phyloP scores from a whole-genome alignment of 2,113 vertebrate genomes.

The Psammodynastes pulverulentus region DNA sequence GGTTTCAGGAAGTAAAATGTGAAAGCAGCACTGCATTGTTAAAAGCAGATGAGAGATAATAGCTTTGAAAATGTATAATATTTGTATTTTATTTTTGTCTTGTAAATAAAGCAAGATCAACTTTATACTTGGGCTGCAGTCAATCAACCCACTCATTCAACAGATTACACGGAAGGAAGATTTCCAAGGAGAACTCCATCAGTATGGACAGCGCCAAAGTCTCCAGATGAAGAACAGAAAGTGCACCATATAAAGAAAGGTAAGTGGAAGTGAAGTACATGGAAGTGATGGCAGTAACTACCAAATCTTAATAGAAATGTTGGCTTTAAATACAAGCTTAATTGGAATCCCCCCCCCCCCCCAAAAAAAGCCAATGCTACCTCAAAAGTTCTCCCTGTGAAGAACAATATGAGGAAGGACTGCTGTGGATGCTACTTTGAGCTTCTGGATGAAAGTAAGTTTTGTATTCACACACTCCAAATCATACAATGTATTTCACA shows the following conservation, averaged over 20 bases:
- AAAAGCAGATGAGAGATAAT: not conserved
- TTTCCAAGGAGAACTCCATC: constrained; percentile 76
- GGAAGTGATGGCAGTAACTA: not conserved
- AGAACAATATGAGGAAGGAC: not conserved
- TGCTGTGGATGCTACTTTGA: not conserved
- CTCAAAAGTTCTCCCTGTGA: not conserved
- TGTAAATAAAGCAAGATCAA: constrained; percentile 81
- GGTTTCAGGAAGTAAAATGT: not conserved
- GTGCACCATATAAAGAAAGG: constrained; percentile 71
- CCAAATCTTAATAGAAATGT: no score
- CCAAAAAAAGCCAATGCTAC: not conserved
- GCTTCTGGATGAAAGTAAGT: not conserved
- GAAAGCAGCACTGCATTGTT: not conserved
- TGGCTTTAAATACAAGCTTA: no score
- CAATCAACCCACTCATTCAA: constrained; percentile 84
- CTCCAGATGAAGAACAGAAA: constrained; percentile 65
- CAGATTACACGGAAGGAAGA: constrained; percentile 80
- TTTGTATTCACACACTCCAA: not conserved
- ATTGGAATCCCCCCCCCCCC: no score
- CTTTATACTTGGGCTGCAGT: constrained; percentile 95
- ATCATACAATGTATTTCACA: not conserved
- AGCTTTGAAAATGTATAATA: not conserved
- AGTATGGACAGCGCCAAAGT: constrained; percentile 65
- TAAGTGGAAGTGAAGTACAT: constrained; percentile 64
- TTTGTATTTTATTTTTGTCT: constrained; percentile 4